A percentile compares a stretch with the other conserved stretches of the same genome.
These are phyloP conservation scores for Macroramphosus scolopax DNA, from an alignment of 2,797 vertebrate species.

Conservation along the genomic window DNA sequence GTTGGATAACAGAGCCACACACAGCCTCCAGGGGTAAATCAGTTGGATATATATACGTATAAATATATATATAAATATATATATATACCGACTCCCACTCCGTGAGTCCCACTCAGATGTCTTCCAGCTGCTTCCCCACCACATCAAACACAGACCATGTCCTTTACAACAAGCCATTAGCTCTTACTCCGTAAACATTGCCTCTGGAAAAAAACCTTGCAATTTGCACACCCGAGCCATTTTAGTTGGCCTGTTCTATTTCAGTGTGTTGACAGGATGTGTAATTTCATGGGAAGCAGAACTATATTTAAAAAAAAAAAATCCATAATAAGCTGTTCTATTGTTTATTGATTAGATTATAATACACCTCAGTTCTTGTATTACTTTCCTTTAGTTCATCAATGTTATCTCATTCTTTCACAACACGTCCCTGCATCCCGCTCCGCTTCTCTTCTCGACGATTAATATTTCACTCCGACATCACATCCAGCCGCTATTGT, in stretches of 20 bases:
- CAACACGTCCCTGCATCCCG: too few relatives aligned
- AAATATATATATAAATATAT: slow-evolving; percentile 41
- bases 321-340: too few relatives aligned
- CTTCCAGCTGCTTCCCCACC: slow-evolving; percentile 58
- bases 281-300: too few relatives aligned
- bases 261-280: too few relatives aligned
- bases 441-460: too few relatives aligned
- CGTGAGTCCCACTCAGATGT: slow-evolving; percentile 45
- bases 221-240: too few relatives aligned
- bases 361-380: too few relatives aligned
- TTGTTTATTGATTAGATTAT: too few relatives aligned
- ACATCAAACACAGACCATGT: slow-evolving; percentile 54
- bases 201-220: slow-evolving; percentile 4
- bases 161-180: slow-evolving; percentile 51
- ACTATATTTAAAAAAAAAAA: too few relatives aligned
- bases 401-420: too few relatives aligned
- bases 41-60: too few relatives aligned
- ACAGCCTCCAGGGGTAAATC: slow-evolving; percentile 28
- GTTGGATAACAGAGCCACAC: slow-evolving; percentile 54
- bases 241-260: slow-evolving; percentile 1
- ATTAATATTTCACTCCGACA: not conserved
- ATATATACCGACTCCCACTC: slow-evolving; percentile 45
- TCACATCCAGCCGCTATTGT: slow-evolving; percentile 22
- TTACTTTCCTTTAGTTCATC: too few relatives aligned
- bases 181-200: slow-evolving; percentile 53